Percentiles rank a stretch among this genome's conserved stretches.
Evolutionary conservation across 2,888 invertebrate genomes (phyloP).

Genomic region (Cantharis lateralis): DNA sequence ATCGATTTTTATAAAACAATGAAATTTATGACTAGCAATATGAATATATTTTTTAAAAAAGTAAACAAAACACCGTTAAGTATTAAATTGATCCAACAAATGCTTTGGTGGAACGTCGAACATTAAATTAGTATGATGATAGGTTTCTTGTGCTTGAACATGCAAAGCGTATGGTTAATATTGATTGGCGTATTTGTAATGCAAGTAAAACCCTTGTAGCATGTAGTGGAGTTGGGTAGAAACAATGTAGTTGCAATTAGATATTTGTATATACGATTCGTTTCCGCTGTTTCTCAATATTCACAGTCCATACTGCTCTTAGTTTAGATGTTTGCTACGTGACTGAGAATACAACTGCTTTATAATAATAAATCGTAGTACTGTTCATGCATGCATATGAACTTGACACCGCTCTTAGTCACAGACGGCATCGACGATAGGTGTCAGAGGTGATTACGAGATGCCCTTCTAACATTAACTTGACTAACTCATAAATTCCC

Average conservation of each 20-base stretch:
- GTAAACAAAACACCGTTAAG: neutral
- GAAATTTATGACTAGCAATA: neutral
- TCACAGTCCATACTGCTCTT: slow-evolving; percentile 48
- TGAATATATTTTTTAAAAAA: neutral
- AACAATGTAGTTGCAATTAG: slow-evolving; percentile 21
- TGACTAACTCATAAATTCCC: slow-evolving; percentile 31
- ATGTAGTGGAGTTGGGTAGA: slow-evolving; percentile 2
- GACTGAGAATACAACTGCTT: slow-evolving; percentile 54
- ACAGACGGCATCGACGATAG: slow-evolving; percentile 34
- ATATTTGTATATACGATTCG: slow-evolving; percentile 38
- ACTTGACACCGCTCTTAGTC: slow-evolving; percentile 51
- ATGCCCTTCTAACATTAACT: slow-evolving; percentile 25
- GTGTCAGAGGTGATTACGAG: slow-evolving; percentile 32
- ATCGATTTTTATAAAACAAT: neutral
- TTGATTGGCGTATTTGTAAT: neutral
- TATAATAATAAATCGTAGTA: slow-evolving; percentile 51
- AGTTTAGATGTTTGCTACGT: slow-evolving; percentile 49
- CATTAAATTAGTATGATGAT: neutral
- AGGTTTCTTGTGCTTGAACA: neutral
- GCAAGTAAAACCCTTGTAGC: neutral
- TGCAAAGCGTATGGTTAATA: neutral
- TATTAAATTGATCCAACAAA: neutral
- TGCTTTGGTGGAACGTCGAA: neutral
- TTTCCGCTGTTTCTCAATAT: slow-evolving; percentile 50
- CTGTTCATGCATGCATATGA: slow-evolving; percentile 51